Conservation (phyloP, 2,113 vertebrate species). For the Chaetops frenatus region DNA sequence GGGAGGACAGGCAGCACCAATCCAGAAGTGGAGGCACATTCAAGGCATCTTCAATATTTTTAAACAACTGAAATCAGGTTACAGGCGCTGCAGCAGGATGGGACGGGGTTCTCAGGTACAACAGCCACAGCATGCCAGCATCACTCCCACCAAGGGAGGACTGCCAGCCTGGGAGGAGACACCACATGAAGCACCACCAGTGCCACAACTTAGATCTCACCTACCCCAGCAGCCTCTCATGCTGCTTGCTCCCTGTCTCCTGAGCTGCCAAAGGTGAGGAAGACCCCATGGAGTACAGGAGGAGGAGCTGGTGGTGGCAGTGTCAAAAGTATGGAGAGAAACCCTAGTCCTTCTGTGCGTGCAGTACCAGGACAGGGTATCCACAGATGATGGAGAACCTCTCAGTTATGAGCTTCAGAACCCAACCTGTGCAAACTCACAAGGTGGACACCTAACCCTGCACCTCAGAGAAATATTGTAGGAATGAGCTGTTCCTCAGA, state of each 20-base stretch:
- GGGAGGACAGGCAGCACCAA: neutral
- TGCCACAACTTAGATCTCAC: neutral
- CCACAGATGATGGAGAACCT: neutral
- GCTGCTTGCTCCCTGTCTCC: neutral
- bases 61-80: neutral
- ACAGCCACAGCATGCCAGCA: neutral
- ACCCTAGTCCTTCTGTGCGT: neutral
- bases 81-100: neutral
- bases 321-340: neutral
- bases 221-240: neutral
- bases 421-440: neutral
- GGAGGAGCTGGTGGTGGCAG: neutral
- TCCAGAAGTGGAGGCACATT: neutral
- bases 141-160: neutral
- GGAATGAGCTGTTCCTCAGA: neutral
- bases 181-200: neutral
- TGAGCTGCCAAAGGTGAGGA: neutral
- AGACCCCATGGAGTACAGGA: neutral
- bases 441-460: neutral
- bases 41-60: neutral
- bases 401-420: neutral
- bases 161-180: neutral
- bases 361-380: neutral
- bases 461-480: neutral
- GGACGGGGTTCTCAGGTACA: neutral